Base-by-base conservation (phyloP, 2,888 invertebrate genomes). In the Teleiodes luculella region DNA sequence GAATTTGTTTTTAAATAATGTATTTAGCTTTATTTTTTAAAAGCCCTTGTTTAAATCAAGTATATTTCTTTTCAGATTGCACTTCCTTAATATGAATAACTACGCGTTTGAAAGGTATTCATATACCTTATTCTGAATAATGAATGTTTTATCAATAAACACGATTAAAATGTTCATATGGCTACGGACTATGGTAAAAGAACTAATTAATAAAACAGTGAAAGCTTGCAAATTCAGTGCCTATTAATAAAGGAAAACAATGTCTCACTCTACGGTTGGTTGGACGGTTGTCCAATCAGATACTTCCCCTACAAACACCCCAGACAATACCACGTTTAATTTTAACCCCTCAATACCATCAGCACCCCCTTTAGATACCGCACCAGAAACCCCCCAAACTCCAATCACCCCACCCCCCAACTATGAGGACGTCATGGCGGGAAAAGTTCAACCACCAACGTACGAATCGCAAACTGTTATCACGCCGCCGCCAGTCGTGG, bases 51-150 rank as follows among this genome's bases (percentile, higher is more conserved):
- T 3, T 41, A 24, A 41, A 24, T 28, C 6, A 28, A n/a, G n/a
- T 8, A 28, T 18, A 41, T 43, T 43, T 43, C 43, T 43, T 43
- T 43, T 43, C 43, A 43, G 43, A 43, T 43, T 43, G 24, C 28
- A 20, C 13, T 43, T 4, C n/a, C 28, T n/a, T 10, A 43, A 13
- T 20, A 3, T 20, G 11, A 24, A 24, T 24, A 24, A 24, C 24
- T 24, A 24, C 24, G 24, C 6, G 24, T n/a, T n/a, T n/a, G n/a
- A n/a, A n/a, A 24, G 24, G 24, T 24, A 24, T 24, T 24, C 6
- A 24, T 24, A 3, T 24, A 24, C 24, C 3, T 24, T 24, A n/a
- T n/a, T n/a, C n/a, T 24, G 3, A 24, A 24, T 6, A 4, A 24
- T 4, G 3, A 4, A 4, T 24, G 6, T n/a, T 24, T 3, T 4